Evolutionary conservation across 1,140 invertebrate genomes (phyloP).

Genomic region (Uloborus diversus): DNA sequence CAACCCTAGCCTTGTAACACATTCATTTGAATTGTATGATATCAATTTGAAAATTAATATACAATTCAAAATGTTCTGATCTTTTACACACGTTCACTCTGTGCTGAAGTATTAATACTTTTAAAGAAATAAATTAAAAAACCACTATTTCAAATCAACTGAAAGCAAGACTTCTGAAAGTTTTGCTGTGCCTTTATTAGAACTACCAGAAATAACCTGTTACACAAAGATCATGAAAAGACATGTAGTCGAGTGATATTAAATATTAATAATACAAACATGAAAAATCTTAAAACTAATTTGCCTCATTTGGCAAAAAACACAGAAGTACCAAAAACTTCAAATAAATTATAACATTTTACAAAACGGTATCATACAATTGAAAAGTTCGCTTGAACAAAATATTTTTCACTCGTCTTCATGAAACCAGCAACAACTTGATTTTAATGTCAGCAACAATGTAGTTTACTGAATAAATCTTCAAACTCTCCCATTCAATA

Average conservation of each 20-base stretch:
- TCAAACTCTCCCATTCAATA: slow-evolving; percentile 43
- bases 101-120: too few species aligned
- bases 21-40: too few species aligned
- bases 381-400: slow-evolving; percentile 44
- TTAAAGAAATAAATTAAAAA: too few species aligned
- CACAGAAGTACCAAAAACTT: slow-evolving; percentile 52
- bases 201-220: slow-evolving; percentile 56
- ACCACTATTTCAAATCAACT: too few species aligned
- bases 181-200: slow-evolving; percentile 57
- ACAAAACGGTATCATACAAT: slow-evolving; percentile 54
- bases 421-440: slow-evolving; percentile 48
- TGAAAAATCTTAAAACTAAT: slow-evolving; percentile 56
- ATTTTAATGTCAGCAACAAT: slow-evolving; percentile 51
- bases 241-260: slow-evolving; percentile 56
- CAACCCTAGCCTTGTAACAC: too few species aligned
- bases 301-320: slow-evolving; percentile 35
- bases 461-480: slow-evolving; percentile 39
- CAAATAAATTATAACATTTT: slow-evolving; percentile 53
- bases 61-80: too few species aligned
- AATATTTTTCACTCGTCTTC: slow-evolving; percentile 52
- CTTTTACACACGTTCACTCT: too few species aligned
- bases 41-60: too few species aligned
- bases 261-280: slow-evolving; percentile 57
- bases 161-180: too few species aligned
- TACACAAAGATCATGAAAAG: slow-evolving; percentile 57